Conservation (phyloP, 23 tunicate species). For the Halocynthia roretzi region DNA sequence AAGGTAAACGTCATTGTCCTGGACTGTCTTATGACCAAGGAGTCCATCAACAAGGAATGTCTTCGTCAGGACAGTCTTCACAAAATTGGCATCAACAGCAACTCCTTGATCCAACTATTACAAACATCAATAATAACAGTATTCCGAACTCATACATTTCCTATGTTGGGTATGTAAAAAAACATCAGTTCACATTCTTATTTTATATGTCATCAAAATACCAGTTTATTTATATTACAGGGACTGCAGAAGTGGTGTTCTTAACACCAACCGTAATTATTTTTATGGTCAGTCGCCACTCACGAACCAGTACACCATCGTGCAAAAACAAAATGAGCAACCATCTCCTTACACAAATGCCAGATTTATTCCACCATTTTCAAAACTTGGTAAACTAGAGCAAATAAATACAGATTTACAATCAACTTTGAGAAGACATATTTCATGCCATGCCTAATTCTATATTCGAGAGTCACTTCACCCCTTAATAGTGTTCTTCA, state of each 20-base stretch:
- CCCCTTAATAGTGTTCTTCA: too few species aligned
- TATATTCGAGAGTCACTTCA: too few species aligned
- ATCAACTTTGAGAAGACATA: too few species aligned
- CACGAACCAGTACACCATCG: neutral
- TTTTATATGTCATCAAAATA: too few species aligned
- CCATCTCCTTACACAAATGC: neutral
- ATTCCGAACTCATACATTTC: neutral
- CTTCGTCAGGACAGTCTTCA: neutral
- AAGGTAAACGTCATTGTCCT: neutral
- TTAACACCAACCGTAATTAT: neutral
- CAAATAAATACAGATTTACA: too few species aligned
- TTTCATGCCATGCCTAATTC: too few species aligned
- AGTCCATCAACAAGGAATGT: neutral
- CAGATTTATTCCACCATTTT: neutral
- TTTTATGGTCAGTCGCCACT: conserved; percentile 6
- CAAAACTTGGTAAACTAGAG: neutral
- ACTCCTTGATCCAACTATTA: neutral
- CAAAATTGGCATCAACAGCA: neutral
- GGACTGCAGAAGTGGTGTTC: neutral
- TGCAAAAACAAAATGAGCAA: neutral
- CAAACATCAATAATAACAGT: conserved; percentile 4
- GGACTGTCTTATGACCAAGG: neutral
- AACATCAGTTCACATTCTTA: neutral
- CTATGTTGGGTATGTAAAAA: neutral
- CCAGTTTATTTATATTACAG: neutral